Conservation (phyloP, 2,113 vertebrate genomes). For the Brienomyrus brachyistius region DNA sequence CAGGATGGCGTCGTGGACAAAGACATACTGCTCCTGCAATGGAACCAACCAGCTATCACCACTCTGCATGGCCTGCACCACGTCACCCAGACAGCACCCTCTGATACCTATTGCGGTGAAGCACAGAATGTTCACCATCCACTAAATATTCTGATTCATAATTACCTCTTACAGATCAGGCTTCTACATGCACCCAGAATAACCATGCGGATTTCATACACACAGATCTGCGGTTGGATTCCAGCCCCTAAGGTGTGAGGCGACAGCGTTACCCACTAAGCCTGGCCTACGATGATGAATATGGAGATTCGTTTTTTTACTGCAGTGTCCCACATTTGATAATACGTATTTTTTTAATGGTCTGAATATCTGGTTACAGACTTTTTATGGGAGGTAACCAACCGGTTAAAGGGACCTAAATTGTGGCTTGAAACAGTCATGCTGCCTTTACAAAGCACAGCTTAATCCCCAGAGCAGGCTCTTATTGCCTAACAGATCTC, state of each 20-base stretch:
- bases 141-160: background rate
- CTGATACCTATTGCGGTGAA: background rate
- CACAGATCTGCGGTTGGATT: background rate
- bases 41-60: background rate
- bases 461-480: constrained; percentile 10
- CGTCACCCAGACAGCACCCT: background rate
- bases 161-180: background rate
- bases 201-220: background rate
- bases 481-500: constrained; percentile 1
- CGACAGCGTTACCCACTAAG: background rate
- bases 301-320: background rate
- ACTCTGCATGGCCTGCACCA: background rate
- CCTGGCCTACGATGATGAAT: background rate
- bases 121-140: background rate
- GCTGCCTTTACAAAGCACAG: background rate
- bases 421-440: background rate
- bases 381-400: background rate
- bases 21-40: constrained; percentile 90
- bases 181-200: background rate
- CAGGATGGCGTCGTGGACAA: constrained; percentile 94
- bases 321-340: background rate
- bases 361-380: background rate
- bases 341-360: background rate
- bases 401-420: background rate
- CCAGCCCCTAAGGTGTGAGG: background rate